Conservation (phyloP, 2,797 vertebrate genomes). For the Poecilia velifera region DNA sequence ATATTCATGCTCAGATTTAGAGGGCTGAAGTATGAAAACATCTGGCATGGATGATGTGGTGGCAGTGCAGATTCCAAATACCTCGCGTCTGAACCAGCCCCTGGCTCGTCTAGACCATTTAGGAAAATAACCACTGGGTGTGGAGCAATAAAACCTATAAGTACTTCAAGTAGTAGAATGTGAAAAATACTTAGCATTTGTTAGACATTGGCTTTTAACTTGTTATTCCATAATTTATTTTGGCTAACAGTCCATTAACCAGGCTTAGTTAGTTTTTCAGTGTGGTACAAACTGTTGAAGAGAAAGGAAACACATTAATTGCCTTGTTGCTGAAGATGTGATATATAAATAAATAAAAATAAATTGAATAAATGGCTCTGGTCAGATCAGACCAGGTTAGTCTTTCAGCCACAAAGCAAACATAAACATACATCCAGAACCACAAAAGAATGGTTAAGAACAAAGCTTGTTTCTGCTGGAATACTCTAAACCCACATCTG, state of each 20-base stretch:
- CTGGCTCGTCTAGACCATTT: not conserved
- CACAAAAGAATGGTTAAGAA: not conserved
- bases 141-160: not conserved
- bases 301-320: not conserved
- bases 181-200: not conserved
- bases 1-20: slow-evolving; percentile 28
- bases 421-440: not conserved
- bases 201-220: not conserved
- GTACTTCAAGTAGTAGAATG: not conserved
- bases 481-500: not conserved
- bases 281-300: not conserved
- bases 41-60: slow-evolving; percentile 11
- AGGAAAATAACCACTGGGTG: not conserved
- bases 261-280: not conserved
- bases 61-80: slow-evolving; percentile 9
- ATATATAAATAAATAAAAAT: too few relatives aligned
- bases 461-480: not conserved
- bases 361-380: not conserved
- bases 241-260: not conserved
- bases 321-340: too few relatives aligned
- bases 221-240: not conserved
- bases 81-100: not conserved
- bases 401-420: not conserved
- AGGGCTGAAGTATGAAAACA: slow-evolving; percentile 21
- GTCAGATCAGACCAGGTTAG: not conserved